Conservation (phyloP, 1,140 invertebrate genomes). For the Calliphora vicina region DNA sequence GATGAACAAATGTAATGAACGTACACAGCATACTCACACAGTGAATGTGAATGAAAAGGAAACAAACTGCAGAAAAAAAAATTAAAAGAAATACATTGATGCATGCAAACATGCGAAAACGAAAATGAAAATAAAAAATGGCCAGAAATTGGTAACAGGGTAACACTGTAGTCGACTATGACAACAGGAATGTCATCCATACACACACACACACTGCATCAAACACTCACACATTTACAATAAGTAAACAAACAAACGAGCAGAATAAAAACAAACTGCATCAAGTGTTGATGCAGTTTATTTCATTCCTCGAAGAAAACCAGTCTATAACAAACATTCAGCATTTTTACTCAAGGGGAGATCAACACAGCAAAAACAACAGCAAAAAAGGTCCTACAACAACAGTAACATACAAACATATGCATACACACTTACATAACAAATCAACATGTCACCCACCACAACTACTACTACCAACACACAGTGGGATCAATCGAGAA, state of each 20-base stretch:
- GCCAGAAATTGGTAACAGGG: neutral
- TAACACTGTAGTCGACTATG: neutral
- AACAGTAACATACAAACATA: neutral
- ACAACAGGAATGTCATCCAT: neutral
- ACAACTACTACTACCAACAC: neutral
- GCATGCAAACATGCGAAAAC: neutral
- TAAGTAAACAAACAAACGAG: neutral
- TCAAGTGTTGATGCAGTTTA: conserved; percentile 16
- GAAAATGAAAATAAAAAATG: too few species aligned
- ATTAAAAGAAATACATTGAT: neutral
- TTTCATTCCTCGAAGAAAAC: neutral
- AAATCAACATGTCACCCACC: conserved; percentile 11
- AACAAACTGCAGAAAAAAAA: neutral
- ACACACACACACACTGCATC: neutral
- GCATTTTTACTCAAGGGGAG: conserved; percentile 7
- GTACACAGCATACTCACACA: too few species aligned
- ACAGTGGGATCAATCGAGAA: too few species aligned
- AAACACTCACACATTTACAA: neutral
- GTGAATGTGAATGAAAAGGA: neutral
- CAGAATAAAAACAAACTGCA: neutral
- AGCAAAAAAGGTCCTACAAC: neutral
- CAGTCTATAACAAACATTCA: neutral
- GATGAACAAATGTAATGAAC: neutral
- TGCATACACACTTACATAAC: neutral
- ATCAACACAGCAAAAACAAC: neutral